Evolutionary conservation across 2,113 vertebrate genomes (phyloP).

Genomic region (Bujurquina vittata): DNA sequence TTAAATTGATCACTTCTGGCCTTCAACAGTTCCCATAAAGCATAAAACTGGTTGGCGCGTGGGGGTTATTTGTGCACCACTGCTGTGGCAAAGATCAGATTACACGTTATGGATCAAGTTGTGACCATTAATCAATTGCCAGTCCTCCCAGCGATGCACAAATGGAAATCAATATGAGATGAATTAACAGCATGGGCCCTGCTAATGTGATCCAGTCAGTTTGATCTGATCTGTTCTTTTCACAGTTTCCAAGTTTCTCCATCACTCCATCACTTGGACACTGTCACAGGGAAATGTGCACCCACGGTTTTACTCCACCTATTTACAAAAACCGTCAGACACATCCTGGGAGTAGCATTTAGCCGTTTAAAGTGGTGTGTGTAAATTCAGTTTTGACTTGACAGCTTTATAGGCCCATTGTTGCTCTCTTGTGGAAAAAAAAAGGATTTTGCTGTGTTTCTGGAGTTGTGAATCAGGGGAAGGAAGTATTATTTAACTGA

Average conservation of each 20-base stretch:
- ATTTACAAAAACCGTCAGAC: conserved; percentile 26
- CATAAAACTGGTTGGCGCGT: conserved; percentile 12
- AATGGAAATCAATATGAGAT: conserved; percentile 64
- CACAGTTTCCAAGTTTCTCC: neutral
- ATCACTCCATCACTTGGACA: conserved; percentile 3
- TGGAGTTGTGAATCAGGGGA: conserved; percentile 64
- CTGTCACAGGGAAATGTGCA: conserved; percentile 24
- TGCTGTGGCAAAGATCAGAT: conserved; percentile 60
- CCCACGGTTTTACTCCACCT: neutral
- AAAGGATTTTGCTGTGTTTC: conserved; percentile 58
- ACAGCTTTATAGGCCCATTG: conserved; percentile 78
- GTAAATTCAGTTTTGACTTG: conserved; percentile 66
- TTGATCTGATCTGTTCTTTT: conserved; percentile 1
- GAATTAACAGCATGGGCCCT: conserved; percentile 48
- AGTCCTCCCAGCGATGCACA: conserved; percentile 5
- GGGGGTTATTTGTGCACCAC: conserved; percentile 46
- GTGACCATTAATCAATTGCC: conserved; percentile 49
- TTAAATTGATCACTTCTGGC: conserved; percentile 33
- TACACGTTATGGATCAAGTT: conserved; percentile 67
- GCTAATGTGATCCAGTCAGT: conserved; percentile 23
- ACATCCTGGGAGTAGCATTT: conserved; percentile 37
- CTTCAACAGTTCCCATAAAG: conserved; percentile 30
- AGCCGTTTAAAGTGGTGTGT: conserved; percentile 55
- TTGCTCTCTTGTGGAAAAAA: conserved; percentile 64
- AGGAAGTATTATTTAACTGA: conserved; percentile 63